These are phyloP conservation scores for Pollenia angustigena DNA, from an alignment of 2,888 invertebrate species.

Conservation along the genomic window DNA sequence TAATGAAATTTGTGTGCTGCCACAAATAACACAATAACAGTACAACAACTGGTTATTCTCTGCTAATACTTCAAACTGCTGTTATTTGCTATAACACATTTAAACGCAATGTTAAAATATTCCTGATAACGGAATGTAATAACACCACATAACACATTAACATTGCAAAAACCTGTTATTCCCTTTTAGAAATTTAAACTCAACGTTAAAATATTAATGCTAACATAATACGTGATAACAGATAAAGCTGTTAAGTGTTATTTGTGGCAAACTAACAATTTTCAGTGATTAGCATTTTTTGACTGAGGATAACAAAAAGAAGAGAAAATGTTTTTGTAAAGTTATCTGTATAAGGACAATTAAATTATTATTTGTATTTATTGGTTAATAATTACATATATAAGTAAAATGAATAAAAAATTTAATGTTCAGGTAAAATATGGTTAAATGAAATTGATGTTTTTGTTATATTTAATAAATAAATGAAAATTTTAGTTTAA, in stretches of 20 bases:
- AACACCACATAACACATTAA: no score
- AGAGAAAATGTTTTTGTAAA: background rate
- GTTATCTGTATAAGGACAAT: no score
- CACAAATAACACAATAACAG: no score
- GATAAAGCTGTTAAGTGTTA: slow-evolving; percentile 14
- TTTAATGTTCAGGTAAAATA: background rate
- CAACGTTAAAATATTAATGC: background rate
- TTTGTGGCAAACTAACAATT: background rate
- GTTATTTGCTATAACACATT: no score
- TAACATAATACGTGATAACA: background rate
- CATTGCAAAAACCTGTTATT: background rate
- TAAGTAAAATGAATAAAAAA: background rate
- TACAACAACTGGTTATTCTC: no score
- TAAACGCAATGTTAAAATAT: no score
- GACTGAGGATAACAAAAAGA: background rate
- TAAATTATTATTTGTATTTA: no score
- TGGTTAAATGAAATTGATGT: background rate
- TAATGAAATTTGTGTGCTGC: no score
- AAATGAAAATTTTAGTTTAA: background rate
- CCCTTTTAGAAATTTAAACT: background rate
- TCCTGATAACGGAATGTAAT: no score
- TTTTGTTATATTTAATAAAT: background rate
- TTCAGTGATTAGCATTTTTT: background rate
- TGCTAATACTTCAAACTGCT: no score
- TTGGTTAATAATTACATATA: no score